These are phyloP conservation scores for Sebastes itinus DNA, from an alignment of 2,797 vertebrate species.

Conservation along the genomic window DNA sequence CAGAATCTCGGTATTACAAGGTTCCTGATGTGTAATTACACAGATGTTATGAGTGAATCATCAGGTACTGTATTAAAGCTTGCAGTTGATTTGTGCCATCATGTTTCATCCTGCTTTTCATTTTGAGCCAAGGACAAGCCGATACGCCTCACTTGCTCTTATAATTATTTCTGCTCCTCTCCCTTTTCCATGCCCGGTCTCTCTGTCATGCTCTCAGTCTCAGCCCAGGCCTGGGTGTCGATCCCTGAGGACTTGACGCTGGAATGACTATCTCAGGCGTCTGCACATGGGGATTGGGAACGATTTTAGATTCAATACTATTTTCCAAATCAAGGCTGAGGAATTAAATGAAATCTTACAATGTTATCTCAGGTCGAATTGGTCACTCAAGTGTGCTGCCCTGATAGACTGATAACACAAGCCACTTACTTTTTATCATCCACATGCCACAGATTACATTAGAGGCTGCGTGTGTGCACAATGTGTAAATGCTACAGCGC, in stretches of 20 bases:
- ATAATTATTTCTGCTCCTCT: slow-evolving; percentile 83
- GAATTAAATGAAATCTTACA: slow-evolving; percentile 69
- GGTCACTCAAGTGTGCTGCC: slow-evolving; percentile 63
- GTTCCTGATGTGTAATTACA: slow-evolving; percentile 68
- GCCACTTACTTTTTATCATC: slow-evolving; percentile 58
- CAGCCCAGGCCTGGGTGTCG: slow-evolving; percentile 55
- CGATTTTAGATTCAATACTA: slow-evolving; percentile 64
- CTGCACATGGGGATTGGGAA: slow-evolving; percentile 55
- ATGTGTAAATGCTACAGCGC: slow-evolving; percentile 30
- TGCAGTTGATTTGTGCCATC: slow-evolving; percentile 71
- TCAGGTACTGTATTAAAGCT: slow-evolving; percentile 63
- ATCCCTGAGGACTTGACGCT: slow-evolving; percentile 71
- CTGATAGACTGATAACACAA: slow-evolving; percentile 61
- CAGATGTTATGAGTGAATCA: slow-evolving; percentile 70
- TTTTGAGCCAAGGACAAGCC: slow-evolving; percentile 74
- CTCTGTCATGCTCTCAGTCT: slow-evolving; percentile 62
- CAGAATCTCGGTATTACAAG: slow-evolving; percentile 50
- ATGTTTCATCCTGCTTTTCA: slow-evolving; percentile 74
- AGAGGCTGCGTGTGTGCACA: slow-evolving; percentile 33
- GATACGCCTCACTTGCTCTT: slow-evolving; percentile 78
- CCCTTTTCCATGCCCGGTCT: slow-evolving; percentile 67
- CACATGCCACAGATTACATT: slow-evolving; percentile 44
- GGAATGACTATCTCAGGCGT: slow-evolving; percentile 55
- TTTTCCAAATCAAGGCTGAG: slow-evolving; percentile 70
- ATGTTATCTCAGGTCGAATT: slow-evolving; percentile 64